Conservation (phyloP, 2,888 invertebrate species). For the Megalurothrips usitatus region DNA sequence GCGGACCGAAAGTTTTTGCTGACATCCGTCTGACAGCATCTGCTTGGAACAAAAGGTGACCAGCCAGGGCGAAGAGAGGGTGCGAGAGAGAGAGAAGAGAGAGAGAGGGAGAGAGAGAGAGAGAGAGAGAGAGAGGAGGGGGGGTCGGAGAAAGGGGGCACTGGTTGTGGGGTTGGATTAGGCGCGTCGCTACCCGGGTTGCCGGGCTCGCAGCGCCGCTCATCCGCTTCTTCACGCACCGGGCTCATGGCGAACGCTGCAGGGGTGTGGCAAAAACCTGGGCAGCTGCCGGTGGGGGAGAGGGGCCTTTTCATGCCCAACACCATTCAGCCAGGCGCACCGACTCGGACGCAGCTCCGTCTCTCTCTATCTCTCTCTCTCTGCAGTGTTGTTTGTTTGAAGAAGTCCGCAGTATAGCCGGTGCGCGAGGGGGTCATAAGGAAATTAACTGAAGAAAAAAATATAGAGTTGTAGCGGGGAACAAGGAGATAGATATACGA, state of each 20-base stretch:
- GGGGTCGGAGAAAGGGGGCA: neutral
- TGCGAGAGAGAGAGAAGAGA: neutral
- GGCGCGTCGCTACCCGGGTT: neutral
- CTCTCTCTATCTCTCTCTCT: neutral
- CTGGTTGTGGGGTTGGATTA: neutral
- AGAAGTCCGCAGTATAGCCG: too few relatives aligned
- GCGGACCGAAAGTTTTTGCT: neutral
- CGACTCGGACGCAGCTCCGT: neutral
- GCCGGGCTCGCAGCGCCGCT: neutral
- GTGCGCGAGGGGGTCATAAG: too few relatives aligned
- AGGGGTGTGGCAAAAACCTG: neutral
- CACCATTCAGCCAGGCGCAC: too few relatives aligned
- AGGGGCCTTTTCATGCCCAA: too few relatives aligned
- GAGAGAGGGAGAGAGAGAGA: neutral
- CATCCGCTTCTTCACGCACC: too few relatives aligned
- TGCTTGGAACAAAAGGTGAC: neutral
- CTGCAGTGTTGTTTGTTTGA: too few relatives aligned
- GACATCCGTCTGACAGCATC: constrained; percentile 3
- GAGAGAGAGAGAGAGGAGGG: neutral
- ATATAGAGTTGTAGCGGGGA: too few relatives aligned
- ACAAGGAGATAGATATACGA: too few relatives aligned
- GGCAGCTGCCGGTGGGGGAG: too few relatives aligned
- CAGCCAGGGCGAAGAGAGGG: neutral
- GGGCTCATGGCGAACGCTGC: too few relatives aligned
- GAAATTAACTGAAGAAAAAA: too few relatives aligned